Base-by-base conservation (phyloP, 2,797 vertebrate genomes). In the Rhinella marina region DNA sequence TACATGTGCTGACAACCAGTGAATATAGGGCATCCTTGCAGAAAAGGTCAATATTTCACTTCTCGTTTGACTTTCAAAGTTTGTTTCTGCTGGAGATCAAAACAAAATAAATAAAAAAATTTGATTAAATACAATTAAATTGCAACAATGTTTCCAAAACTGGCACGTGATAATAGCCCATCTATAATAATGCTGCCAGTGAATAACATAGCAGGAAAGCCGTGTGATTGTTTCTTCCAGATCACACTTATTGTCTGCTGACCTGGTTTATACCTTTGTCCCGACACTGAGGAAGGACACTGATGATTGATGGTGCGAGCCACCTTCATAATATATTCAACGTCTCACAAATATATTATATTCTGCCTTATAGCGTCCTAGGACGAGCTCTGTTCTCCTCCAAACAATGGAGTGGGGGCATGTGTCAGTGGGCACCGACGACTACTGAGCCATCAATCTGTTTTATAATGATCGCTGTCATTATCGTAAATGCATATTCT, bases 11-110 rank as follows among this genome's bases (percentile, higher is more conserved):
- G 97, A 98, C 97, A 96, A 96, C 95, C 93, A 93, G 96, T 93
- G 96, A 97, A 97, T 96, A 96, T 94, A 94, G 97, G 96, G 96
- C 97, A 97, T 95, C 91, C 92, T 96, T 96, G 97, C 97, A 97
- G 97, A 98, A 98, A 98, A 99, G 98, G 98, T 98, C 97, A 97
- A 94, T 93, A 92, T 80, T 90, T 92, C 94, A 92, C 92, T 91
- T 91, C 92, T 92, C 91, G 91, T 93, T 90, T 96, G 96, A 97
- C 96, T 97, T 97, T 97, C 96, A 97, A 95, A 96, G 94, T 95
- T 95, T 94, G 32, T 72, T 91, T 90, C 91, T 75, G 41, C 62
- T 61, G 93, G 91, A 93, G 92, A 90, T 79, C 52, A 64, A 87
- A 91, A 72, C 32, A 48, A 66, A 50, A 81, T 62, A 76, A 77